Percentiles rank a stretch among this genome's conserved stretches.
phyloP scores from a whole-genome alignment of 2,888 invertebrate species.

The Caradrina clavipalpis region DNA sequence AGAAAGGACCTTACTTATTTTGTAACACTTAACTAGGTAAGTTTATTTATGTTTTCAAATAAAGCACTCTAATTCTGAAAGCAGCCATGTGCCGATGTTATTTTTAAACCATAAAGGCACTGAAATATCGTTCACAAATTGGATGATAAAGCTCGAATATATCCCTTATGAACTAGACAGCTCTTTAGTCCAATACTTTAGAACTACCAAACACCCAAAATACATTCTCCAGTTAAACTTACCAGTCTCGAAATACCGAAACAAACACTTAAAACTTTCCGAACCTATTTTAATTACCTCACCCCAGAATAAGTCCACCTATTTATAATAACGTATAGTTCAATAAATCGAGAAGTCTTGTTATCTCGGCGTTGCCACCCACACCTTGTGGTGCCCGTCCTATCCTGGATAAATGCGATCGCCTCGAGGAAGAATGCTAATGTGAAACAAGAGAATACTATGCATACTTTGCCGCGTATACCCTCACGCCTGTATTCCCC shows the following conservation, averaged over 20 bases:
- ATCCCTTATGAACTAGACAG: no score
- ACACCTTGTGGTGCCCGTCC: slow-evolving; percentile 55
- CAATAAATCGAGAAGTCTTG: slow-evolving; percentile 64
- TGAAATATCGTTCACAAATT: neutral
- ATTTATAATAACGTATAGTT: slow-evolving; percentile 50
- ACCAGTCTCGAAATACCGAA: neutral
- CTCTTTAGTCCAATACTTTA: neutral
- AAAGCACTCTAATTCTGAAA: no score
- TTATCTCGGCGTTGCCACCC: slow-evolving; percentile 66
- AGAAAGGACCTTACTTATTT: no score
- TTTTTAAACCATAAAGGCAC: neutral
- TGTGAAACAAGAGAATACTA: slow-evolving; percentile 33
- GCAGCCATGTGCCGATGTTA: no score
- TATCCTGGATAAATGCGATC: slow-evolving; percentile 53
- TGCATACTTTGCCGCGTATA: slow-evolving; percentile 3
- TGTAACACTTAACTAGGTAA: no score
- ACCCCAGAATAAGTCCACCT: slow-evolving; percentile 52
- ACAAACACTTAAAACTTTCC: neutral
- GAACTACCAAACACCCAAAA: neutral
- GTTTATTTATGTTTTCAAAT: no score
- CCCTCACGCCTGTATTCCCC: no score
- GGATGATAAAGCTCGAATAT: no score
- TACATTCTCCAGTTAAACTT: neutral
- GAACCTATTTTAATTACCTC: slow-evolving; percentile 23
- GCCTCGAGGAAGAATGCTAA: slow-evolving; percentile 53